A percentile compares a stretch with the other conserved stretches of the same genome.
Conservation (phyloP, 2,113 vertebrate genomes). For the Sciurus niger region DNA sequence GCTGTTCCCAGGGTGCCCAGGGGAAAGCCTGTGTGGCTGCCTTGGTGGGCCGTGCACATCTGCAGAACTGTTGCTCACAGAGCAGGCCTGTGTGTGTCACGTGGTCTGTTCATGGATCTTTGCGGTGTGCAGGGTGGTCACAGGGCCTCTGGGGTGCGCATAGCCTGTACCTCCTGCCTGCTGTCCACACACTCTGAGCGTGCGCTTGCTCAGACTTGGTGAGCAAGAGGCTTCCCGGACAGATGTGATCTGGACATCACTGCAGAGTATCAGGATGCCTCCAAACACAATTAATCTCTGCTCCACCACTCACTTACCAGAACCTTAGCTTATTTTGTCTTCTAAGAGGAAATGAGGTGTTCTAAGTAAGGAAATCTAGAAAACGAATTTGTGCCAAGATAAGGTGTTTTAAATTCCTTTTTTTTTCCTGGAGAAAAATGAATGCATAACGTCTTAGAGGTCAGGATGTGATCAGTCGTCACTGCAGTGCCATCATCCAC, state of each 20-base stretch:
- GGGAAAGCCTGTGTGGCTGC: no score
- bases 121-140: no score
- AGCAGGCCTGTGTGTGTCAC: no score
- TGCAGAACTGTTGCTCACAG: no score
- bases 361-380: neutral
- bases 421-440: slow-evolving; percentile 26
- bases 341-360: slow-evolving; percentile 8
- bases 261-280: neutral
- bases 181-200: neutral
- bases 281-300: slow-evolving; percentile 3
- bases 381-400: neutral
- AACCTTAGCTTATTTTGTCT: neutral
- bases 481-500: neutral
- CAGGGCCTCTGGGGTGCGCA: no score
- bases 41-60: no score
- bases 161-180: neutral
- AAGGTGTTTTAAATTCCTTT: slow-evolving; percentile 38
- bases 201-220: neutral
- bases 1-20: no score
- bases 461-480: neutral
- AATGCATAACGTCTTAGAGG: neutral
- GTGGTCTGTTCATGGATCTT: no score
- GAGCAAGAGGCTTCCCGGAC: neutral
- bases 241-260: neutral
- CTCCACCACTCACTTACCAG: neutral